Conservation (phyloP, 2,888 invertebrate species). For the Psylliodes chrysocephalus region DNA sequence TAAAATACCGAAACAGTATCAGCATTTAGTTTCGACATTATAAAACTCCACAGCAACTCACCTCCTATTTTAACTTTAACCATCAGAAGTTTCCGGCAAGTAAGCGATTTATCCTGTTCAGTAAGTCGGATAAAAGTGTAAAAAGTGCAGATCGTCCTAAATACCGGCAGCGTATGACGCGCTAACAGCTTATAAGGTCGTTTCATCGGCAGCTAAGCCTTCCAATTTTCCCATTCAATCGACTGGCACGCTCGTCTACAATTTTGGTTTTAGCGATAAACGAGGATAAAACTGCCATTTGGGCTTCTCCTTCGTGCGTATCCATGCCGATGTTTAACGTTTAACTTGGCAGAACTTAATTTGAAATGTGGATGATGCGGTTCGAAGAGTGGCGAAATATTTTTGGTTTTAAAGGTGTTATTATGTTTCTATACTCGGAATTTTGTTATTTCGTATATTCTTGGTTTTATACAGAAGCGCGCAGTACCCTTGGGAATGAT, state of each 20-base stretch:
- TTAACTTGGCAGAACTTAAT: conserved; percentile 38
- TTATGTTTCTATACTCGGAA: too few species aligned
- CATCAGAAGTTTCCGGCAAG: conserved; percentile 28
- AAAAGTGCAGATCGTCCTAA: conserved; percentile 38
- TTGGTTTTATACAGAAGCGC: too few species aligned
- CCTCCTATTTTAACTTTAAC: conserved; percentile 22
- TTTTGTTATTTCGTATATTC: too few species aligned
- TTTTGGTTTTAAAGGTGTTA: neutral
- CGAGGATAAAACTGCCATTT: conserved; percentile 54
- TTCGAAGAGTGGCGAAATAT: neutral
- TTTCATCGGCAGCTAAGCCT: conserved; percentile 55
- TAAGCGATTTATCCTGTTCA: conserved; percentile 38
- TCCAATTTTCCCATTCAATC: conserved; percentile 62
- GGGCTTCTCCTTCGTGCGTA: conserved; percentile 47
- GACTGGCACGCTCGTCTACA: conserved; percentile 55
- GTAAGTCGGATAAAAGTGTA: conserved; percentile 38
- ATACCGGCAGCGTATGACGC: conserved; percentile 51
- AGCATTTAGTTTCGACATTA: neutral
- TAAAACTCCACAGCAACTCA: neutral
- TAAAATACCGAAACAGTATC: too few species aligned
- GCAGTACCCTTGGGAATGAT: too few species aligned
- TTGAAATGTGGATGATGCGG: conserved; percentile 41
- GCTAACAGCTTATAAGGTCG: conserved; percentile 59
- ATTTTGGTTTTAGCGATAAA: conserved; percentile 58
- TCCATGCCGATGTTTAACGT: conserved; percentile 37